Base-by-base conservation (phyloP, 1,140 invertebrate genomes). In the Pseudomyrmex gracilis region DNA sequence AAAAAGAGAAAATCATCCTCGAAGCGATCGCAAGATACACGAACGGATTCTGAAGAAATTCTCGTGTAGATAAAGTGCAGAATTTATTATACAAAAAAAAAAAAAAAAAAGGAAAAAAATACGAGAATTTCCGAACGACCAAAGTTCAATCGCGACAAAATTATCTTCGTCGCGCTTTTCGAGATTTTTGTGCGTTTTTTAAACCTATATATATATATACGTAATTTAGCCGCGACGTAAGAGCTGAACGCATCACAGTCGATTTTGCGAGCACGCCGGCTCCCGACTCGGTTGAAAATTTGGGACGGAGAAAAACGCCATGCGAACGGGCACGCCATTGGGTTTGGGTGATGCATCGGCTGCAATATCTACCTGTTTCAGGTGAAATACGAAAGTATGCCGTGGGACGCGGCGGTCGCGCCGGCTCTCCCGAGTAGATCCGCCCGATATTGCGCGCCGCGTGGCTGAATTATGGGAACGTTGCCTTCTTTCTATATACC, bases 301-400 rank as follows among this genome's bases (percentile, higher is more conserved):
- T 34, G 2, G 70, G 68, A 3, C 34, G 34, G 0, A n/a, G 7
- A 60, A 1, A 45, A 51, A 15, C 9, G 53, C 17, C 15, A 61
- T 10, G 68, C 20, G 68, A 63, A 17, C 17, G 66, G 13, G 34
- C 34, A 34, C 34, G 34, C 34, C n/a, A n/a, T n/a, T n/a, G 43
- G 1, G n/a, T n/a, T n/a, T n/a, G 49, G 61, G 58, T 87, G 86
- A 87, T 87, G 22, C 76, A 87, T 87, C 61, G 86, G 45, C 34
- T 47, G 82, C 74, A 87, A 87, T 87, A 87, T 87, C 74, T 82
- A 87, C 73, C 82, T 84, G 82, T 87, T 87, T 80, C 63, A 67
- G 73, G 53, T 87, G 85, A 87, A 87, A 87, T 87, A 87, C 82
- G 82, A 84, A 87, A 87, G 85, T 70, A 53, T 13, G 71, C 57